phyloP scores from a whole-genome alignment of 2,888 invertebrate genomes.

The Brenthis daphne region DNA sequence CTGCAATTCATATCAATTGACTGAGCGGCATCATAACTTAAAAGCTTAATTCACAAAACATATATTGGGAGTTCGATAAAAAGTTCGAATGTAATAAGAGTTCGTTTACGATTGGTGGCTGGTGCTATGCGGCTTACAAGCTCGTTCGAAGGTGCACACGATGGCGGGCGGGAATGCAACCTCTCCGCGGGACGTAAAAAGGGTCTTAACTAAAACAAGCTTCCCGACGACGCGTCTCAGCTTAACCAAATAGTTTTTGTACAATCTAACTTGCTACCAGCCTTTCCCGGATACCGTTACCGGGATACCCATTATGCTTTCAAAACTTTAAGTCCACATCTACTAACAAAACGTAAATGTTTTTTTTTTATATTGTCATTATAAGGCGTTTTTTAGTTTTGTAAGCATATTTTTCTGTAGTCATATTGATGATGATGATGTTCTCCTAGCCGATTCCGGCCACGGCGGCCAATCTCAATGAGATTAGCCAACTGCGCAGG shows the following conservation, averaged over 20 bases:
- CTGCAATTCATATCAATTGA: not conserved
- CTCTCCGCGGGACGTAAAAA: conserved; percentile 71
- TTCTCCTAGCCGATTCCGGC: too few relatives aligned
- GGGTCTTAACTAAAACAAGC: conserved; percentile 63
- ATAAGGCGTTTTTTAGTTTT: not conserved
- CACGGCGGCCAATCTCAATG: too few relatives aligned
- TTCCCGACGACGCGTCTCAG: conserved; percentile 65
- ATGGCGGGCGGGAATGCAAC: conserved; percentile 67
- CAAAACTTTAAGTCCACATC: conserved; percentile 1
- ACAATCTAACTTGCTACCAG: conserved; percentile 30
- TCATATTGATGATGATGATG: too few relatives aligned
- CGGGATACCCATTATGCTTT: conserved; percentile 14
- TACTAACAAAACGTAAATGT: not conserved
- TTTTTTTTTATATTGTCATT: not conserved
- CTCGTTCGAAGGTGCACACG: conserved; percentile 47
- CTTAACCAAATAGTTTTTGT: conserved; percentile 59
- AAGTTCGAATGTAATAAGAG: conserved; percentile 21
- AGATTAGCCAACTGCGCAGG: too few relatives aligned
- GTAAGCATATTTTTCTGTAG: not conserved
- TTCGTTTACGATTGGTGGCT: conserved; percentile 34
- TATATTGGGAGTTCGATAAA: not conserved
- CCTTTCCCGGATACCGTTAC: conserved; percentile 25
- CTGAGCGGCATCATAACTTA: not conserved
- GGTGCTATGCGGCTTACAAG: conserved; percentile 45
- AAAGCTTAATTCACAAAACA: not conserved